Base-by-base conservation (phyloP, 2,888 invertebrate genomes). In the Caenorhabditis sulstoni region DNA sequence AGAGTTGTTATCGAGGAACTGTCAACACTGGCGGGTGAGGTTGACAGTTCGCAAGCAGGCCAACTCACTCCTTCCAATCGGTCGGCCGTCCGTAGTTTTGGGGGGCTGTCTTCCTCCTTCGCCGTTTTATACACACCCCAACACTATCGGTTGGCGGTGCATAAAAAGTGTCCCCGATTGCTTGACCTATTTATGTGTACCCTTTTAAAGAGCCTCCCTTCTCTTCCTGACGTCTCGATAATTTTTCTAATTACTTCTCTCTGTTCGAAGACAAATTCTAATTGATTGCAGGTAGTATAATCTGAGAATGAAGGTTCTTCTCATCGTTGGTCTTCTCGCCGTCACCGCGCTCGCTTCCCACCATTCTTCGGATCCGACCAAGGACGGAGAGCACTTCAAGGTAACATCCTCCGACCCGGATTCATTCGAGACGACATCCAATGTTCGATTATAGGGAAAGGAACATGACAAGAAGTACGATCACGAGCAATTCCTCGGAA, bases 401-500 rank as follows among this genome's bases (percentile, higher is more conserved):
- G 85, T 78, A 62, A 49, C 14, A 29, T 29, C 29, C 29, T 7
- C 4, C 29, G 29, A 7, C 2, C 1, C 1, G 53, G 35, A n/a
- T 9, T 39, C 12, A 5, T 11, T 20, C 3, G 22, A 39, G 39
- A 45, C 3, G 18, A 29, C 45, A 7, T 8, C 11, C 53, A 12
- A 41, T 16, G 16, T 12, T 29, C 4, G 16, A 49, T 65, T 82
- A 52, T 35, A 85, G 84, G 86, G 85, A 58, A 91, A 90, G 4
- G 90, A 91, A 57, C 92, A 92, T 87, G 91, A 97, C 91, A 92
- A 94, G 59, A 95, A 96, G 84, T 98, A 95, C 90, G 98, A 98
- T 90, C 98, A 98, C 90, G 97, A 98, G 90, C 96, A 97, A 0
- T 98, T 99, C 91, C 92, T 99, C 12, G 98, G 98, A 0, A 95